Percentiles rank a stretch among this genome's conserved stretches.
Evolutionary conservation across 2,888 invertebrate genomes (phyloP).

Genomic region (Colostygia pectinataria): DNA sequence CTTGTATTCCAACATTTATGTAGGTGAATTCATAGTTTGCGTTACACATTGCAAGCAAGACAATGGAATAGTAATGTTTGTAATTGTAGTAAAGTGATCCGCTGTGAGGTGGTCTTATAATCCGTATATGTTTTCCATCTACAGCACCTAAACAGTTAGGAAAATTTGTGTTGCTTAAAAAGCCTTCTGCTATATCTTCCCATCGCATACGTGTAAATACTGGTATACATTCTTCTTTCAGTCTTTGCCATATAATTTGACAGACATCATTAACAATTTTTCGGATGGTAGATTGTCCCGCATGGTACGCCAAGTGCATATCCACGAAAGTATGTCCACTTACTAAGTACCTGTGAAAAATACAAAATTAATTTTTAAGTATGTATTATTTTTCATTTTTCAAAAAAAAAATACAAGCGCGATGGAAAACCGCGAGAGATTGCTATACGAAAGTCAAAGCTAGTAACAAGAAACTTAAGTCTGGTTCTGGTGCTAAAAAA

Average conservation of each 20-base stretch:
- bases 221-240: conserved; percentile 37
- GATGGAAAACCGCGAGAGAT: conserved; percentile 37
- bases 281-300: conserved; percentile 37
- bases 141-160: conserved; percentile 32
- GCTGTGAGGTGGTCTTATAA: conserved; percentile 35
- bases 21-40: conserved; percentile 35
- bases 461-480: conserved; percentile 36
- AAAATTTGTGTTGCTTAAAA: conserved; percentile 32
- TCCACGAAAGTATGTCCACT: conserved; percentile 38
- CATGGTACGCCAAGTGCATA: conserved; percentile 37
- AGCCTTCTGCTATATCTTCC: conserved; percentile 33
- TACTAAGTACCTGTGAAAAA: conserved; percentile 33
- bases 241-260: conserved; percentile 38
- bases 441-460: conserved; percentile 32
- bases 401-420: conserved; percentile 23
- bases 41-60: conserved; percentile 33
- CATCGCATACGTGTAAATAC: conserved; percentile 35
- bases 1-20: neutral
- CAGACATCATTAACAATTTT: conserved; percentile 38
- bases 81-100: conserved; percentile 36
- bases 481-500: conserved; percentile 33
- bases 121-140: conserved; percentile 32
- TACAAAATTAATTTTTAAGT: conserved; percentile 7
- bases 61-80: conserved; percentile 35
- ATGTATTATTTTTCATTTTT: conserved; percentile 12